Evolutionary conservation across 2,888 invertebrate species (phyloP), one percentile per base, ranked within the genome.

Genomic region (Dendrolimus houi): DNA sequence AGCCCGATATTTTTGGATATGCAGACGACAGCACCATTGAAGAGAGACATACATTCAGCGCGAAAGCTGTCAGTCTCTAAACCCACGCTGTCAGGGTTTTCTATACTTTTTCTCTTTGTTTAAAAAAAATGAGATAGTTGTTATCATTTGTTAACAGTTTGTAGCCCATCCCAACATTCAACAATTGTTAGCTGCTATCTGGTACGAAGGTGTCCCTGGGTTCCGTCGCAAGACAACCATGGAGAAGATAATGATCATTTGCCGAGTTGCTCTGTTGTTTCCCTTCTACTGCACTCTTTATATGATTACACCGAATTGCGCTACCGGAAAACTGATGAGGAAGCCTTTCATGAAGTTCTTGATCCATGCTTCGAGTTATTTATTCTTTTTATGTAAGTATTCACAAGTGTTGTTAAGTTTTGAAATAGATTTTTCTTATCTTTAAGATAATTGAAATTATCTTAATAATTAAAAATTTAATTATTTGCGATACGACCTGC

Each of bases 291-390:
- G 97, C 70, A 77, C 94, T 1, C 83, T 96, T 54, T 98, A 98
- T 78, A 95, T 97, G 92, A 72, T 97, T 10, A 94, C 95, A 0
- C 98, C 98, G 0, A 94, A 95, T 72, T 96, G 96, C 55, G 87
- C 91, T 7, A 93, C 94, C 8, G 98, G 97, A 0, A 94, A 93
- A 68, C 92, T 98, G 41, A 95, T 98, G 94, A 93, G 97, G 66
- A 97, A 97, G 79, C 98, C 99, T 0, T 98, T 98, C 79, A 97
- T 99, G 95, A 98, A 98, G 87, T 99, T 99, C 81, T 93, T 99
- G 72, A 95, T 97, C 57, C 98, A 98, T 75, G 97, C 97, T 8
- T 95, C 98, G 0, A 97, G 98, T 12, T 99, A 99, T 79, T 87
- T 98, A 64, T 97, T 97, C 87, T 99, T 98, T 82, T 91, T 99